Conservation (phyloP, 2,888 invertebrate genomes). For the Patella ulyssiponensis region DNA sequence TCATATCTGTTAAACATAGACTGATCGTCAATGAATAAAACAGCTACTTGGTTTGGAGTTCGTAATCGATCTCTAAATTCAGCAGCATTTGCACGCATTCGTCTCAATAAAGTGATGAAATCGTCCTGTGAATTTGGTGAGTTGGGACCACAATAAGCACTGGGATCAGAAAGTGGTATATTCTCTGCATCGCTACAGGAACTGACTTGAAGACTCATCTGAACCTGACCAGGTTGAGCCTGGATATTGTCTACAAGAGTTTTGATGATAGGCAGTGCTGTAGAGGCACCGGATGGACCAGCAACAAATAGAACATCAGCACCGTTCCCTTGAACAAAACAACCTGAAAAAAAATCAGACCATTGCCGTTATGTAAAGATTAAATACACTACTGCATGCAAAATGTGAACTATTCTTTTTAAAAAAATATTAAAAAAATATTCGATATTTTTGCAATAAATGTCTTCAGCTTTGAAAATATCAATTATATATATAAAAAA, state of each 20-base stretch:
- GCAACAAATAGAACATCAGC: conserved; percentile 58
- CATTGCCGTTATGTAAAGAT: neutral
- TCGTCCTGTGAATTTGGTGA: conserved; percentile 19
- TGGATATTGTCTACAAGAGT: conserved; percentile 21
- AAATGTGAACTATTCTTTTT: no score
- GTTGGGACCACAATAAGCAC: conserved; percentile 30
- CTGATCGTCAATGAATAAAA: conserved; percentile 55
- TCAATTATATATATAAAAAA: no score
- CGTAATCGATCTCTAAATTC: conserved; percentile 34
- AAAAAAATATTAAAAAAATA: no score
- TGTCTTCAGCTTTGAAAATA: no score
- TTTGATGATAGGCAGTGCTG: conserved; percentile 30
- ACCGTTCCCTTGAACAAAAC: conserved; percentile 34
- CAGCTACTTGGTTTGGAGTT: conserved; percentile 49
- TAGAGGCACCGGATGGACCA: conserved; percentile 25
- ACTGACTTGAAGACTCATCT: conserved; percentile 30
- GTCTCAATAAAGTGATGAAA: conserved; percentile 29
- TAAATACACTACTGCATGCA: neutral
- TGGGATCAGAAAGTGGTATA: conserved; percentile 19
- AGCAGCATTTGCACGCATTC: conserved; percentile 22
- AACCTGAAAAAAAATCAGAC: conserved; percentile 41
- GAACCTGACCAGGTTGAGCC: conserved; percentile 16
- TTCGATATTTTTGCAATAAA: no score
- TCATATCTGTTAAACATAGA: conserved; percentile 30
- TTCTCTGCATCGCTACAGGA: conserved; percentile 29